Evolutionary conservation across 2,797 vertebrate species (phyloP), one percentile per base, ranked within the genome.

Genomic region (Sebastes diploproa): DNA sequence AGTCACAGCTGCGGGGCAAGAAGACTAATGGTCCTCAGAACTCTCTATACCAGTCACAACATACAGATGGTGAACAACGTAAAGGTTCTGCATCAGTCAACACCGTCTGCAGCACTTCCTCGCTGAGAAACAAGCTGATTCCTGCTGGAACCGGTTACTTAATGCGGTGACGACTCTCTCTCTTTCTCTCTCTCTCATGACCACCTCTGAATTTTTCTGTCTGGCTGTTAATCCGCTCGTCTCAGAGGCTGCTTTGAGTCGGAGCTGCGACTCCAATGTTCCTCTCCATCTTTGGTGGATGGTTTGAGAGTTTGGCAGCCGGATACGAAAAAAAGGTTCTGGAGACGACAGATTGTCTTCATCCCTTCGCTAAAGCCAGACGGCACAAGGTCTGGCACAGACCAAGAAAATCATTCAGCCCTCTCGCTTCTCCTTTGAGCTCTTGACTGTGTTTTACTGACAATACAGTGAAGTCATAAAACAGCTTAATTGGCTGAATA

Each of bases 161-260:
- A 30, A 62, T 79, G 83, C 9, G 76, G 66, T 76, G 77, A 81
- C 58, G 56, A 74, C 77, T 65, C 36, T 34, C 29, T 0, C 71
- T 72, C 62, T 77, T 79, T 66, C 66, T 38, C 36, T 16, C 68
- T 72, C 72, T 77, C 85, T 66, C 66, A 36, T 55, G 76, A 80
- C 81, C 84, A 86, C 79, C 86, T 87, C 66, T 67, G 80, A 77
- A 87, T 89, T 70, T 80, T 88, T 90, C 90, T 87, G 90, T 90
- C 86, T 90, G 88, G 77, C 77, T 69, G 86, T 80, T 87, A 91
- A 92, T 91, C 91, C 67, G 8, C 23, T 74, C 11, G 65, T 80
- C 85, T 85, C 83, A 20, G 73, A 69, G 83, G 62, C 54, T 12
- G 79, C 72, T 81, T 59, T 50, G 62, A 80, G n/a, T 42, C 46